Evolutionary conservation across 2,888 invertebrate species (phyloP).

Genomic region (Papilio elwesi): DNA sequence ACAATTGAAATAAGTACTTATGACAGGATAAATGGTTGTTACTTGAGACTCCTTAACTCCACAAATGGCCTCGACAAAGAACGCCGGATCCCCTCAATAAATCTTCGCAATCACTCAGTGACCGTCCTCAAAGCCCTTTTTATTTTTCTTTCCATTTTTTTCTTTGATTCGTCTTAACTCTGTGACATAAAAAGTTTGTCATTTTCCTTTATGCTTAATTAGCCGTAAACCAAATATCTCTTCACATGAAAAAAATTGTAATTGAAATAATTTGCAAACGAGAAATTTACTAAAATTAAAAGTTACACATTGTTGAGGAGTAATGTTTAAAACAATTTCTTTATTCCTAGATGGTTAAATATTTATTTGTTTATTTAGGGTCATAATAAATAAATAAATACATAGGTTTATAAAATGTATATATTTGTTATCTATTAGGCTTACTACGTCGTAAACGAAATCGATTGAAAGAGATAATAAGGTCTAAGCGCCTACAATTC

Average conservation of each 20-base stretch:
- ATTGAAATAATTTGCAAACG: background rate
- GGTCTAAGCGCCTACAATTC: constrained; percentile 1
- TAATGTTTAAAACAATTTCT: background rate
- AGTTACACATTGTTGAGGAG: too few species aligned
- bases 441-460: too few species aligned
- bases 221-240: constrained; percentile 33
- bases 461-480: background rate
- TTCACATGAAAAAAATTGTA: background rate
- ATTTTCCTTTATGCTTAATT: constrained; percentile 41
- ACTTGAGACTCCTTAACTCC: constrained; percentile 46
- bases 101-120: constrained; percentile 50
- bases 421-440: too few species aligned
- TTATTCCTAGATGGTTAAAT: background rate
- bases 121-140: constrained; percentile 43
- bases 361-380: too few species aligned
- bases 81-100: constrained; percentile 51
- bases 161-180: constrained; percentile 44
- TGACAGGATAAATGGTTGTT: constrained; percentile 41
- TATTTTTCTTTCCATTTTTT: constrained; percentile 37
- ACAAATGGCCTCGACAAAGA: constrained; percentile 47
- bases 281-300: background rate
- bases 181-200: constrained; percentile 37
- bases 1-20: constrained; percentile 23
- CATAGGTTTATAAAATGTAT: too few species aligned
- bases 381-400: too few species aligned